Percentiles rank a stretch among this genome's conserved stretches.
phyloP scores from a whole-genome alignment of 2,797 vertebrate genomes.

The Agapornis canus region DNA sequence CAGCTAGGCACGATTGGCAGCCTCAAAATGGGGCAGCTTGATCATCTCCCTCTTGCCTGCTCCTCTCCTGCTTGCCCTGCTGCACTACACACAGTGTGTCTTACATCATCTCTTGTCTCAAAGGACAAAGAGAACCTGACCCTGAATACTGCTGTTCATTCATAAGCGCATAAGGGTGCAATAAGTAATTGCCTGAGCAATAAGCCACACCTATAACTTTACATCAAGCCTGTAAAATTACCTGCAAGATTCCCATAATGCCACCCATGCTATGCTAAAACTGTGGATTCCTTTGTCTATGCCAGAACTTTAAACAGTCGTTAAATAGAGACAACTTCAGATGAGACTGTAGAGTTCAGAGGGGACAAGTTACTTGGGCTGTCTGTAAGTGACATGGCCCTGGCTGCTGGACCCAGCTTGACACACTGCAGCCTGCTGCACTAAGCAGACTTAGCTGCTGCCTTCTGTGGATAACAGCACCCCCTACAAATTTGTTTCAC shows the following conservation, averaged over 20 bases:
- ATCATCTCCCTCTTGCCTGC: neutral
- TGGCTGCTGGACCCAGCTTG: rapidly evolving
- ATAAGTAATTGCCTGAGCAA: neutral
- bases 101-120: neutral
- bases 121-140: neutral
- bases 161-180: neutral
- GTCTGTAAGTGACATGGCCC: neutral
- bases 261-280: rapidly evolving
- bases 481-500: neutral
- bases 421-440: neutral
- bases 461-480: neutral
- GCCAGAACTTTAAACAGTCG: neutral
- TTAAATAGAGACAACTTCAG: neutral
- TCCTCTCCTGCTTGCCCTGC: neutral
- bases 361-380: rapidly evolving
- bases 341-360: neutral
- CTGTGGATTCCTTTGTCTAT: rapidly evolving
- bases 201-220: neutral
- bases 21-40: neutral
- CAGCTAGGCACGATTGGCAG: neutral
- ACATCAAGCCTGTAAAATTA: neutral
- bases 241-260: neutral
- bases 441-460: neutral
- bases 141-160: neutral
- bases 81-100: rapidly evolving